Percentiles rank a stretch among this genome's conserved stretches.
Evolutionary conservation across 2,888 invertebrate species (phyloP).

Genomic region (Tholera decimalis): DNA sequence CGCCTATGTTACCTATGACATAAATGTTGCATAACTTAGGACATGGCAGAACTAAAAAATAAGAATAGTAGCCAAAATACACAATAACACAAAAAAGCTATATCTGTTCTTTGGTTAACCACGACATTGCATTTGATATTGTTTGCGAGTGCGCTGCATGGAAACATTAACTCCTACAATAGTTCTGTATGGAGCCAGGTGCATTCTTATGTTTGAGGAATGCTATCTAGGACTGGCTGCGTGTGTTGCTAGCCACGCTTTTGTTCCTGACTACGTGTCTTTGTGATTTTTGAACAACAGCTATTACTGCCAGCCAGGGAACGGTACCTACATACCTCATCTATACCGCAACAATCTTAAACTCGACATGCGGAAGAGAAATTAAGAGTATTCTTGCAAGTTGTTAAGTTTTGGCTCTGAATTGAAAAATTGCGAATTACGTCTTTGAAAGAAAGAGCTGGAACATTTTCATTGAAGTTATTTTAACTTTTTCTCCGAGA

Average conservation of each 20-base stretch:
- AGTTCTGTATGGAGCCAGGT: conserved; percentile 19
- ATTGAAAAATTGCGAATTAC: conserved; percentile 17
- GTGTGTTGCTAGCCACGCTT: conserved; percentile 22
- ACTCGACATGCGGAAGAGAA: neutral
- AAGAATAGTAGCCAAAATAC: too few species aligned
- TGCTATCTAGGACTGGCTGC: conserved; percentile 30
- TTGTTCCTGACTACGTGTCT: conserved; percentile 17
- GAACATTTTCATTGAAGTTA: conserved; percentile 76
- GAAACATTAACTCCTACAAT: conserved; percentile 5
- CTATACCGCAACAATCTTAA: conserved; percentile 17
- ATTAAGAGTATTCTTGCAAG: neutral
- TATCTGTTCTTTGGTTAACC: neutral
- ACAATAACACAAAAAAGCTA: too few species aligned
- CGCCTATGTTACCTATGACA: too few species aligned
- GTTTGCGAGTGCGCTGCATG: neutral
- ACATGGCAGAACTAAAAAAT: too few species aligned
- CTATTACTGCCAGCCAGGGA: neutral
- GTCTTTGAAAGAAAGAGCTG: conserved; percentile 30
- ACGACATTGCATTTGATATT: conserved; percentile 21
- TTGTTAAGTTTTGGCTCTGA: neutral
- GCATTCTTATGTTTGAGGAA: conserved; percentile 31
- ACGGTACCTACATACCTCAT: conserved; percentile 44
- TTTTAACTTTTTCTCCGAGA: conserved; percentile 84
- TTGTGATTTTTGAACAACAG: conserved; percentile 46
- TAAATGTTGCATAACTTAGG: too few species aligned